Percentiles rank a stretch among this genome's conserved stretches.
phyloP scores from a whole-genome alignment of 2,797 vertebrate species.

The Typhlichthys subterraneus region DNA sequence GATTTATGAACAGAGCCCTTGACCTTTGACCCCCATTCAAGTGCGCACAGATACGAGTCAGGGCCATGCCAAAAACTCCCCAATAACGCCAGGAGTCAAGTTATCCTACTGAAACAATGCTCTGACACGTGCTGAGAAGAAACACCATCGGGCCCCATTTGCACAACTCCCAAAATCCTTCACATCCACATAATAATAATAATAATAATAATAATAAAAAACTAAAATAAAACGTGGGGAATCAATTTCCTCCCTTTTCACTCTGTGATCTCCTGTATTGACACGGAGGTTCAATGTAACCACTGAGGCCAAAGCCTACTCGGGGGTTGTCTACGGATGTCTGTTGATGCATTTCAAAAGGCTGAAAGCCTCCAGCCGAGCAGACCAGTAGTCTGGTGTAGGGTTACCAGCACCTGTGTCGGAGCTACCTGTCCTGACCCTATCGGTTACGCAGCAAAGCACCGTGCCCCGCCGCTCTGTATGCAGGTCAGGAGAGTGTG shows the following conservation, averaged over 20 bases:
- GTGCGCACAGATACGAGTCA: too few relatives aligned
- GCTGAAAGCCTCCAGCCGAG: conserved; percentile 7
- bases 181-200: too few relatives aligned
- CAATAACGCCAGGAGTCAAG: too few relatives aligned
- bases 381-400: conserved; percentile 17
- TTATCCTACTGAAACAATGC: too few relatives aligned
- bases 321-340: conserved; percentile 24
- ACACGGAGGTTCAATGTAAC: neutral
- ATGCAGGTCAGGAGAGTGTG: conserved; percentile 33
- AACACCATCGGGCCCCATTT: too few relatives aligned
- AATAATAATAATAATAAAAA: neutral
- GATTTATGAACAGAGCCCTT: too few relatives aligned
- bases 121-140: too few relatives aligned
- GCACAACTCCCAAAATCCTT: too few relatives aligned
- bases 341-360: conserved; percentile 25
- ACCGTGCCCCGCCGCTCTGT: conserved; percentile 12
- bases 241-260: conserved; percentile 7
- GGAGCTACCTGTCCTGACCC: conserved; percentile 40
- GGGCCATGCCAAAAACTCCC: too few relatives aligned
- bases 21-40: too few relatives aligned
- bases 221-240: neutral
- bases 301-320: conserved; percentile 24
- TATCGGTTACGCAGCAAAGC: conserved; percentile 58
- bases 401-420: conserved; percentile 54
- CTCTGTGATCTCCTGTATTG: neutral